Conservation (phyloP, 2,113 vertebrate species). For the Aix galericulata region DNA sequence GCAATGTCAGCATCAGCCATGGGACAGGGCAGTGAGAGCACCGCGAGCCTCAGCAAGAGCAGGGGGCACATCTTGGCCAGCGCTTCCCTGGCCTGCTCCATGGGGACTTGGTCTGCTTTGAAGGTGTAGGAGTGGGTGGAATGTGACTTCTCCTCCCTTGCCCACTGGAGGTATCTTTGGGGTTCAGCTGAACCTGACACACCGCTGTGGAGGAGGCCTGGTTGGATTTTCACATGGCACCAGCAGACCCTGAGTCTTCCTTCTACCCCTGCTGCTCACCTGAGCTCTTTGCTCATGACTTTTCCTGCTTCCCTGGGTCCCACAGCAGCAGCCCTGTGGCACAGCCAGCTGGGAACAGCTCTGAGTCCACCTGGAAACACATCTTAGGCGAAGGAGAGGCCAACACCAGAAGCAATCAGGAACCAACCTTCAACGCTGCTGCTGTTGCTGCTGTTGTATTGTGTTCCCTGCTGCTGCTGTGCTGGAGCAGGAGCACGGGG, state of each 20-base stretch:
- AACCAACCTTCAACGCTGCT: no score
- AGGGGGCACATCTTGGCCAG: rapidly evolving
- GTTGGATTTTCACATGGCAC: background rate
- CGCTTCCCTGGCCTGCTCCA: rapidly evolving
- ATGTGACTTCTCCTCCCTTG: background rate
- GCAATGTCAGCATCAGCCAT: background rate
- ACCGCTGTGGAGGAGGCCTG: background rate
- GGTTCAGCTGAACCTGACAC: background rate
- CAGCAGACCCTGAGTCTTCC: background rate
- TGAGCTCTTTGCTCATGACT: background rate
- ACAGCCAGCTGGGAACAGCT: background rate
- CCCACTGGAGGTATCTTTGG: background rate
- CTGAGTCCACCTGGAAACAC: background rate
- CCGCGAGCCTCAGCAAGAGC: background rate
- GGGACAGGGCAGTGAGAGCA: background rate
- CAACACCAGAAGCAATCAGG: background rate
- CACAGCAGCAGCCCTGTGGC: rapidly evolving
- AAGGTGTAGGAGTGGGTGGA: background rate
- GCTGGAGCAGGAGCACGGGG: background rate
- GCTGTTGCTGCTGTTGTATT: no score
- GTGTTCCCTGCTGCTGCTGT: background rate
- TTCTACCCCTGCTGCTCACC: background rate
- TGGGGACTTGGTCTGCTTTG: background rate
- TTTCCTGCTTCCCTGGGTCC: background rate
- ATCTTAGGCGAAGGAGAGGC: background rate